These are phyloP conservation scores for Chloroclystis v-ata DNA, from an alignment of 2,888 invertebrate species.

Conservation along the genomic window DNA sequence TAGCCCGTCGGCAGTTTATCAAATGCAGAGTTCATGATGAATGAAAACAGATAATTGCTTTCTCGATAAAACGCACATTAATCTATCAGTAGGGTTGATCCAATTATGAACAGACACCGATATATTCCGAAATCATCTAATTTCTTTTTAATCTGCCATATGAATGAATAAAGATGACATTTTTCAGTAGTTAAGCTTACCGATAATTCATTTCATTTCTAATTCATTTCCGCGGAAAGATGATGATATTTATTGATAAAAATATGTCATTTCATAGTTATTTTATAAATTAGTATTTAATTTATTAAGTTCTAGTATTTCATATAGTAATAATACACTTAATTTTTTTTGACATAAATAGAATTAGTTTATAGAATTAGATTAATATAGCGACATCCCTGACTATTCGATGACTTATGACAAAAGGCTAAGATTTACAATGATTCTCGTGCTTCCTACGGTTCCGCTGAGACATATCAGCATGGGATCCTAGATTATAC, in stretches of 20 bases:
- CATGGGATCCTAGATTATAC: slow-evolving; percentile 9
- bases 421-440: slow-evolving; percentile 22
- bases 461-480: slow-evolving; percentile 15
- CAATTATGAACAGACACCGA: not conserved
- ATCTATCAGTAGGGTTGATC: slow-evolving; percentile 28
- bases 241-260: no score
- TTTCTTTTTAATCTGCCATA: no score
- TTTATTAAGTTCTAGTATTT: no score
- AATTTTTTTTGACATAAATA: no score
- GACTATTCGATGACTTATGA: slow-evolving; percentile 18
- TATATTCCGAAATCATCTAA: not conserved
- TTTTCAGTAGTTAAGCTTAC: no score
- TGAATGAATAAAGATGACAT: no score
- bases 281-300: no score
- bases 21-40: slow-evolving; percentile 31
- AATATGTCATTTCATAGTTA: no score
- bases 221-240: no score
- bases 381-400: slow-evolving; percentile 22
- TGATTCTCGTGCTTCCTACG: slow-evolving; percentile 24
- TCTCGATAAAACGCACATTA: slow-evolving; percentile 30
- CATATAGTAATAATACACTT: no score
- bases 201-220: no score
- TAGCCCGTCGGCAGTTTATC: slow-evolving; percentile 16
- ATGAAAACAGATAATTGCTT: slow-evolving; percentile 29
- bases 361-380: no score